Conservation (phyloP, 1,140 invertebrate genomes). For the Goniozus legneri region DNA sequence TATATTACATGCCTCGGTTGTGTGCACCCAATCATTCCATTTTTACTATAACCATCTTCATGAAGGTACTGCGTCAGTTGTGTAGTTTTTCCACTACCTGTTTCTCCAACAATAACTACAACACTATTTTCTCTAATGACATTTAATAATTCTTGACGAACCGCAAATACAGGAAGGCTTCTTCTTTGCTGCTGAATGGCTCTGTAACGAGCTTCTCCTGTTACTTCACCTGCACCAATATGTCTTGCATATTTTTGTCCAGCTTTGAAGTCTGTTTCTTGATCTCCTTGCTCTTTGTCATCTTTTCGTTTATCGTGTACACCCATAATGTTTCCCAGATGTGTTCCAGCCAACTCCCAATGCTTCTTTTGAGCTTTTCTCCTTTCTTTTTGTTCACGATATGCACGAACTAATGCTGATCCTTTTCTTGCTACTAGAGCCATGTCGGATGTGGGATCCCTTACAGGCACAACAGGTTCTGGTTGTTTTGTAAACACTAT, state of each 20-base stretch:
- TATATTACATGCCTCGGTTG: constrained; percentile 32
- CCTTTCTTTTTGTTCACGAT: constrained; percentile 94
- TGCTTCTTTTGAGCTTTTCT: constrained; percentile 97
- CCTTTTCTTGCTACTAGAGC: constrained; percentile 96
- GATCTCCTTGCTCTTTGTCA: constrained; percentile 64
- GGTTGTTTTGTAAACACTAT: constrained; percentile 99
- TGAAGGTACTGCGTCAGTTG: constrained; percentile 98
- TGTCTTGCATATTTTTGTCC: constrained; percentile 97
- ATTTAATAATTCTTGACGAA: constrained; percentile 87
- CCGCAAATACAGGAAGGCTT: constrained; percentile 94
- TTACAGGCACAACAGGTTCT: constrained; percentile 65
- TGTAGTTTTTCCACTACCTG: constrained; percentile 98
- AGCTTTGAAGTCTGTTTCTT: constrained; percentile 71
- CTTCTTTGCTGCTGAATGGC: constrained; percentile 84
- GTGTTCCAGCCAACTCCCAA: constrained; percentile 97
- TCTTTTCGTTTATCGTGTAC: constrained; percentile 71
- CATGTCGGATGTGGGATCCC: constrained; percentile 98
- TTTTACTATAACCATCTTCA: constrained; percentile 93
- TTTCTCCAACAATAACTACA: constrained; percentile 97
- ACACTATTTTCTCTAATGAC: constrained; percentile 94
- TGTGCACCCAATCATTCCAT: constrained; percentile 95
- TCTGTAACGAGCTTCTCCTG: constrained; percentile 83
- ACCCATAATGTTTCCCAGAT: constrained; percentile 94
- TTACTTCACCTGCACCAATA: constrained; percentile 72
- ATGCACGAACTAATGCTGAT: constrained; percentile 81